Conservation (phyloP, 2,888 invertebrate species). For the Chymomyza procnemis region DNA sequence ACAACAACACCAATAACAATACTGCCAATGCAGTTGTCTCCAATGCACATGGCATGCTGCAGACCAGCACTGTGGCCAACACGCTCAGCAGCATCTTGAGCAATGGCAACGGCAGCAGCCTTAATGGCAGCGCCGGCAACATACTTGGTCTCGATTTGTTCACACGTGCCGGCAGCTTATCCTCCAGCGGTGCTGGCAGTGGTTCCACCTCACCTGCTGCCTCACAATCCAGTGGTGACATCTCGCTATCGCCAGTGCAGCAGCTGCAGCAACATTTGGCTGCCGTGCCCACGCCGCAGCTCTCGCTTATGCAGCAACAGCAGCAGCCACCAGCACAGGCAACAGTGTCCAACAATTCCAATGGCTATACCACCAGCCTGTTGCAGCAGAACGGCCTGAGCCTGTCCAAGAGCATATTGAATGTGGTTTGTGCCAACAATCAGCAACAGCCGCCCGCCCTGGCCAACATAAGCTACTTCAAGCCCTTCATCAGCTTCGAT, state of each 20-base stretch:
- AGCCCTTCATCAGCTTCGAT: conserved; percentile 68
- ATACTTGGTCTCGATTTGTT: conserved; percentile 79
- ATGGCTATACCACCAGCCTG: conserved; percentile 32
- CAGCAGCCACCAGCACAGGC: conserved; percentile 33
- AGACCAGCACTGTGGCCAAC: conserved; percentile 53
- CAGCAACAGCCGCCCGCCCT: conserved; percentile 46
- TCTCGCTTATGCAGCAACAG: conserved; percentile 41
- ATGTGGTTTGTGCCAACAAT: not conserved
- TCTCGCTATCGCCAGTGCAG: conserved; percentile 79
- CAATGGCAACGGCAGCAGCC: conserved; percentile 26
- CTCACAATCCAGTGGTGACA: conserved; percentile 84
- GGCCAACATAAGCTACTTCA: conserved; percentile 64
- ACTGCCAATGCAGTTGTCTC: not conserved
- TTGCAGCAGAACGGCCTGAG: conserved; percentile 54
- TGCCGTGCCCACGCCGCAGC: conserved; percentile 31
- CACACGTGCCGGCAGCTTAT: conserved; percentile 86
- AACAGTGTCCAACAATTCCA: conserved; percentile 2
- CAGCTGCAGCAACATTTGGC: conserved; percentile 51
- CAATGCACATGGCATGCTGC: conserved; percentile 31
- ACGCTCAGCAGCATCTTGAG: conserved; percentile 59
- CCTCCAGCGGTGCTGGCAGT: conserved; percentile 86
- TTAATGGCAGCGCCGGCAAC: conserved; percentile 37
- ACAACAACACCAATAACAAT: conserved; percentile 8
- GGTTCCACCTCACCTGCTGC: conserved; percentile 90
- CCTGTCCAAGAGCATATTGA: conserved; percentile 51